A percentile compares a stretch with the other conserved stretches of the same genome.
phyloP scores from a whole-genome alignment of 1,140 invertebrate genomes.

The Drosophila tsacasi region DNA sequence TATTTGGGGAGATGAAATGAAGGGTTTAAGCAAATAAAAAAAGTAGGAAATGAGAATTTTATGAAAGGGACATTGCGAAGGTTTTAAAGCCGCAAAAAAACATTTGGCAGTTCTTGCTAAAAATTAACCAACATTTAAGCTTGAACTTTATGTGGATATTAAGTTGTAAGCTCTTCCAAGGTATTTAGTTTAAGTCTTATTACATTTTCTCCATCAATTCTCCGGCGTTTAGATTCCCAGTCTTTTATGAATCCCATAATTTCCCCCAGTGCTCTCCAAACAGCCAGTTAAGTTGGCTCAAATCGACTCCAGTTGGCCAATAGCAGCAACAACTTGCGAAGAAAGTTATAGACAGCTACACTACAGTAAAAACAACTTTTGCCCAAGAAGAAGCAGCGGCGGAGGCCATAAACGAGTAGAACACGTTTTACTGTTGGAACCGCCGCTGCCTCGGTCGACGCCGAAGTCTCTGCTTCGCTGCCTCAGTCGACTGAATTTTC shows the following conservation, averaged over 20 bases:
- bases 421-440: constrained; percentile 80
- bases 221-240: too few relatives aligned
- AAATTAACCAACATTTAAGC: too few relatives aligned
- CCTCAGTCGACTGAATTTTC: constrained; percentile 19
- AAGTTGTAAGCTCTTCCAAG: not conserved
- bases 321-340: constrained; percentile 65
- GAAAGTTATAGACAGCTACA: constrained; percentile 75
- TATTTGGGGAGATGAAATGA: too few relatives aligned
- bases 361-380: constrained; percentile 84
- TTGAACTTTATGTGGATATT: not conserved
- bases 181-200: not conserved
- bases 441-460: constrained; percentile 20
- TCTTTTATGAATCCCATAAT: not conserved
- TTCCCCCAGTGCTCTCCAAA: constrained; percentile 16
- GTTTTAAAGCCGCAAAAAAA: not conserved
- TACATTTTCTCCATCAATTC: not conserved
- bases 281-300: constrained; percentile 37
- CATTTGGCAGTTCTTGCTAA: not conserved
- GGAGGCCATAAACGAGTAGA: constrained; percentile 74
- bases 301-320: constrained; percentile 45
- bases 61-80: rapidly evolving
- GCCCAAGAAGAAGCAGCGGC: constrained; percentile 59
- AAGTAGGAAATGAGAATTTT: too few relatives aligned
- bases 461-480: constrained; percentile 14
- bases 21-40: too few relatives aligned